phyloP scores from a whole-genome alignment of 2,888 invertebrate genomes.

The Microdon myrmicae region DNA sequence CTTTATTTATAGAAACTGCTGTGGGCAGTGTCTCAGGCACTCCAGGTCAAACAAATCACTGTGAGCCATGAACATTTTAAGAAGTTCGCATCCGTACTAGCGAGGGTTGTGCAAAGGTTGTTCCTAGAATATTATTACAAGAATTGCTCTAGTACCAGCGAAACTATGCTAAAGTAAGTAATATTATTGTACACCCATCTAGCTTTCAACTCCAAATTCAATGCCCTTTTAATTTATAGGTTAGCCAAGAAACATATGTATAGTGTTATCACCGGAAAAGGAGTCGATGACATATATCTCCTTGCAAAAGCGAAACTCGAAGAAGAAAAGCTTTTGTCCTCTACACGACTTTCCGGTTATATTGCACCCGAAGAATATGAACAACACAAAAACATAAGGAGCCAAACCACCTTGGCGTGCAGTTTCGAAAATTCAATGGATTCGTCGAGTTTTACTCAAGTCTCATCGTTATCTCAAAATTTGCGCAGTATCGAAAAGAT shows the following conservation, averaged over 20 bases:
- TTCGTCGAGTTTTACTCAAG: constrained; percentile 57
- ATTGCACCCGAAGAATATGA: constrained; percentile 64
- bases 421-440: constrained; percentile 60
- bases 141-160: constrained; percentile 80
- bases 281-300: constrained; percentile 72
- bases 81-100: constrained; percentile 75
- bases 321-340: constrained; percentile 56
- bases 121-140: constrained; percentile 71
- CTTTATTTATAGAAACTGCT: constrained; percentile 72
- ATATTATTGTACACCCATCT: too few species aligned
- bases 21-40: constrained; percentile 83
- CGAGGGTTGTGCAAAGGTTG: constrained; percentile 74
- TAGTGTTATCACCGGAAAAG: constrained; percentile 73
- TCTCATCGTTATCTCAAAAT: constrained; percentile 34
- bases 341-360: constrained; percentile 60
- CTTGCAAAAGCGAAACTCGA: constrained; percentile 60
- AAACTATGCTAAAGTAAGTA: constrained; percentile 75
- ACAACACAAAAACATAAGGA: constrained; percentile 56
- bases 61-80: constrained; percentile 76
- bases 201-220: not conserved
- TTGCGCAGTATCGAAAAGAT: constrained; percentile 18
- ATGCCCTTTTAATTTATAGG: constrained; percentile 63
- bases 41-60: constrained; percentile 77
- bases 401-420: constrained; percentile 53
- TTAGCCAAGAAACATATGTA: constrained; percentile 75